A percentile compares a stretch with the other conserved stretches of the same genome.
Evolutionary conservation across 2,888 invertebrate genomes (phyloP).

Genomic region (Andrena hattorfiana): DNA sequence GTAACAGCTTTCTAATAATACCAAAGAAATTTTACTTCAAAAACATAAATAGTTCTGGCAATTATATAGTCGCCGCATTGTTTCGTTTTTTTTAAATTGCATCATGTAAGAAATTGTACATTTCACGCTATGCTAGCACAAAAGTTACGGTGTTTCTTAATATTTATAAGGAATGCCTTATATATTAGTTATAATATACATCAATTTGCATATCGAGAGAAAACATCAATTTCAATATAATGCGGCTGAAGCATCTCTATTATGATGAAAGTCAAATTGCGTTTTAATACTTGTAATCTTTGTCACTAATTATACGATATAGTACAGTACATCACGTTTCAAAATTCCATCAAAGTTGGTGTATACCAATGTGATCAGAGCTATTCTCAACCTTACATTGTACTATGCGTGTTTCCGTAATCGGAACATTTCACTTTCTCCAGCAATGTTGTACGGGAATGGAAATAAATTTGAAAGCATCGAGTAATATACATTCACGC

Average conservation of each 20-base stretch:
- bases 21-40: conserved; percentile 8
- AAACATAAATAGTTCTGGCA: conserved; percentile 6
- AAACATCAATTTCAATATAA: conserved; percentile 44
- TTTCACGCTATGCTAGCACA: conserved; percentile 29
- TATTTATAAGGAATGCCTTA: conserved; percentile 31
- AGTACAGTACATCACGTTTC: not conserved
- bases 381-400: conserved; percentile 26
- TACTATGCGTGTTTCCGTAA: conserved; percentile 28
- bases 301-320: conserved; percentile 12
- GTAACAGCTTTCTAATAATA: conserved; percentile 14
- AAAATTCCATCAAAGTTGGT: conserved; percentile 28
- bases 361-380: conserved; percentile 25
- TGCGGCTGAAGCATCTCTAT: conserved; percentile 28
- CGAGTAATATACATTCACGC: not conserved
- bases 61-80: conserved; percentile 14
- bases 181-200: conserved; percentile 36
- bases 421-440: conserved; percentile 17
- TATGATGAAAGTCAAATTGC: conserved; percentile 27
- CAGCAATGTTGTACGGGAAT: not conserved
- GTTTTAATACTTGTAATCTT: conserved; percentile 16
- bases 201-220: conserved; percentile 43
- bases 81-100: conserved; percentile 30
- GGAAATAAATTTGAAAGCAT: not conserved
- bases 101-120: conserved; percentile 35
- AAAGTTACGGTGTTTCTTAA: conserved; percentile 14